phyloP scores from a whole-genome alignment of 2,888 invertebrate species.

The Ashinkailepas kermadecensis region DNA sequence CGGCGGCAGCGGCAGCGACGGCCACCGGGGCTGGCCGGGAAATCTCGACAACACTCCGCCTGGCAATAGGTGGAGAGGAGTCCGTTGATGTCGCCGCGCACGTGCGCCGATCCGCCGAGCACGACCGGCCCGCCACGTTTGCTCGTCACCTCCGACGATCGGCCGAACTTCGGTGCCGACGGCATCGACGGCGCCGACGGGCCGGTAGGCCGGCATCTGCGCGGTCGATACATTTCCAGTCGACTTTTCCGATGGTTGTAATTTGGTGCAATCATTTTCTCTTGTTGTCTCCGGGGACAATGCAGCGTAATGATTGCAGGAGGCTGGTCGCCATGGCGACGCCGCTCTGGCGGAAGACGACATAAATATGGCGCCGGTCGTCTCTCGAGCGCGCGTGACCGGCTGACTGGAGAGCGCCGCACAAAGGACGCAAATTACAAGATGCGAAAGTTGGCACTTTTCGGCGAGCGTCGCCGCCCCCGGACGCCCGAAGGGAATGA shows the following conservation, averaged over 20 bases:
- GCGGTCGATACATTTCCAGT: slow-evolving; percentile 4
- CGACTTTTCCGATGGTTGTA: slow-evolving; percentile 13
- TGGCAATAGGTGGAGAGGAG: neutral
- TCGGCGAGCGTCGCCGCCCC: neutral
- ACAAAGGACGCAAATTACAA: slow-evolving; percentile 19
- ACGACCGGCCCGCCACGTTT: too few species aligned
- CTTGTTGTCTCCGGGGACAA: slow-evolving; percentile 13
- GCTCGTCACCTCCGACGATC: neutral
- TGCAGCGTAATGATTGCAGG: slow-evolving; percentile 21
- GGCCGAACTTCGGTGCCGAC: neutral
- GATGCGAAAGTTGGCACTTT: slow-evolving; percentile 22
- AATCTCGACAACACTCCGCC: neutral
- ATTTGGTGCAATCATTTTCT: slow-evolving; percentile 21
- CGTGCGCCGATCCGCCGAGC: too few species aligned
- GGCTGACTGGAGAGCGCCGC: neutral
- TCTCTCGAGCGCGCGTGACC: neutral
- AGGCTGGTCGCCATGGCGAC: slow-evolving; percentile 18
- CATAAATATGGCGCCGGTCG: slow-evolving; percentile 4
- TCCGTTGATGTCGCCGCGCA: too few species aligned
- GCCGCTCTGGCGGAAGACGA: neutral
- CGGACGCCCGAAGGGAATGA: neutral
- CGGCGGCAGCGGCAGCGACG: neutral
- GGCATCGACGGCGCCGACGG: neutral
- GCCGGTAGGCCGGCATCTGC: neutral
- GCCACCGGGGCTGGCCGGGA: neutral